Percentiles rank a stretch among this genome's conserved stretches.
Evolutionary conservation across 2,113 vertebrate species (phyloP).

Genomic region (Podiceps cristatus): DNA sequence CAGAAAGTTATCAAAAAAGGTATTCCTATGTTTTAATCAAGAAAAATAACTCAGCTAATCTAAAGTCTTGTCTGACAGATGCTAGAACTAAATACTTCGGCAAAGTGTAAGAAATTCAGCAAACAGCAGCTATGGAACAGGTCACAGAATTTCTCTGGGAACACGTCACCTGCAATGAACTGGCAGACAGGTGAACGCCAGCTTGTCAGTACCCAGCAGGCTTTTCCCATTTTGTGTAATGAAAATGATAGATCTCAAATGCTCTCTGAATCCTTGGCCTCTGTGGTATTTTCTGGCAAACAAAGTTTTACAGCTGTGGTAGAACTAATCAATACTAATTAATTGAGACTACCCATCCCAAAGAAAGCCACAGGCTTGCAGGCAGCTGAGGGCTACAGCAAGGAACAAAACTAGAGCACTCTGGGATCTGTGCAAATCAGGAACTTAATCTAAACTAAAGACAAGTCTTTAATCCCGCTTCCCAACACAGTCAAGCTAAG

Average conservation of each 20-base stretch:
- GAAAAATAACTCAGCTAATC: background rate
- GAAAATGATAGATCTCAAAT: background rate
- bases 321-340: background rate
- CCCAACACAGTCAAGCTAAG: background rate
- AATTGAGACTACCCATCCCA: background rate
- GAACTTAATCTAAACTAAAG: background rate
- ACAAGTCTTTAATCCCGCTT: background rate
- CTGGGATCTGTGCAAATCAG: background rate
- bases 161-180: background rate
- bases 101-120: background rate
- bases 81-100: background rate
- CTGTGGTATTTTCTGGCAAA: background rate
- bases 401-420: background rate
- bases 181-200: background rate
- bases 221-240: background rate
- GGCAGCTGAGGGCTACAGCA: background rate
- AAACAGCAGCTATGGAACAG: background rate
- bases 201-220: background rate
- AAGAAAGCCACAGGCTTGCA: background rate
- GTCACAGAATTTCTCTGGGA: background rate
- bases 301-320: background rate
- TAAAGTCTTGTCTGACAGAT: background rate
- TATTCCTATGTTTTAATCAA: background rate
- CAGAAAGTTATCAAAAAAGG: background rate
- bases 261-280: background rate